These are phyloP conservation scores for Pseudorasbora parva DNA, from an alignment of 2,113 vertebrate genomes.

Conservation along the genomic window DNA sequence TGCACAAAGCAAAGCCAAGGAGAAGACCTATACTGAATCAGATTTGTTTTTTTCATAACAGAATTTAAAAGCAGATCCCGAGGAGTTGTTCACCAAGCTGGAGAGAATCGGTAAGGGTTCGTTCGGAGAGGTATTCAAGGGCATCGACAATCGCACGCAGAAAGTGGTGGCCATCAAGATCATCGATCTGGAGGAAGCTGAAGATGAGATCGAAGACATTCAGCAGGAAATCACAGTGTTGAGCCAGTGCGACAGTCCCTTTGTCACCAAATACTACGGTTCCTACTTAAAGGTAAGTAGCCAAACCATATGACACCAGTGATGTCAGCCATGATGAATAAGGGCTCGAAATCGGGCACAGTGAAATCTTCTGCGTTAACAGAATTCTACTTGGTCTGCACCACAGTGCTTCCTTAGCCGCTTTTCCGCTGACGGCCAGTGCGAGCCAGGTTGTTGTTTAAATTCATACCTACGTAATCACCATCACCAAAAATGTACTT, in stretches of 20 bases:
- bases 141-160: constrained; percentile 98
- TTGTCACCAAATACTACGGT: constrained; percentile 97
- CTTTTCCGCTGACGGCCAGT: no score
- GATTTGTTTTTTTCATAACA: constrained; percentile 58
- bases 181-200: constrained; percentile 97
- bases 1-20: background rate
- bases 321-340: background rate
- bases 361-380: background rate
- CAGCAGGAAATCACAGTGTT: constrained; percentile 98
- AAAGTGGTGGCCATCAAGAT: constrained; percentile 99
- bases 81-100: constrained; percentile 95
- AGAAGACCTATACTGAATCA: background rate
- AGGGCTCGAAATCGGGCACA: background rate
- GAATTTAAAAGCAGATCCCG: constrained; percentile 91
- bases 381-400: background rate
- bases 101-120: constrained; percentile 98
- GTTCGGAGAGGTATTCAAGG: constrained; percentile 98
- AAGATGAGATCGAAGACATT: constrained; percentile 99
- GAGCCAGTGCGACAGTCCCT: constrained; percentile 98
- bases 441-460: no score
- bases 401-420: background rate
- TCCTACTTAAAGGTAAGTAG: constrained; percentile 94
- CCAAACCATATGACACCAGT: no score
- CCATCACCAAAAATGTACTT: no score
- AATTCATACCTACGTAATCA: no score